phyloP scores from a whole-genome alignment of 2,797 vertebrate species.

The Pachyuromys duprasi region DNA sequence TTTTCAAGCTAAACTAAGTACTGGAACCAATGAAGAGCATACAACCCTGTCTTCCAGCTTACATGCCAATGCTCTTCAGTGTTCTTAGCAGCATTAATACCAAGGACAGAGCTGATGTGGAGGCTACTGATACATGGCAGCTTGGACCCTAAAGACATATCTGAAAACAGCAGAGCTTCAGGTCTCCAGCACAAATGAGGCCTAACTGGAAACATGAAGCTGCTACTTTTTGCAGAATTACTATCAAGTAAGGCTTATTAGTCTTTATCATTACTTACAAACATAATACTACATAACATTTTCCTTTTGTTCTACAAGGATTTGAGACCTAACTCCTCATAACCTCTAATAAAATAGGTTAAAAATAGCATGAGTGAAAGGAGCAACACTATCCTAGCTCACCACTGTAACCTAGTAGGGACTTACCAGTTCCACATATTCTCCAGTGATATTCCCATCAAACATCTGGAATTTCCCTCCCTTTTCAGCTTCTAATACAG shows the following conservation, averaged over 20 bases:
- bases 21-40: neutral
- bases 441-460: constrained; percentile 82
- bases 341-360: neutral
- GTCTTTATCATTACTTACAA: neutral
- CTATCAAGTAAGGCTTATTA: neutral
- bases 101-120: neutral
- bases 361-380: neutral
- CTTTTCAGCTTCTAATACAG: constrained; percentile 85
- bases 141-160: neutral
- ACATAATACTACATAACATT: neutral
- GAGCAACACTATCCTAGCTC: neutral
- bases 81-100: neutral
- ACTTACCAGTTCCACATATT: constrained; percentile 86
- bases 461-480: constrained; percentile 87
- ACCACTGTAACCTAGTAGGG: neutral
- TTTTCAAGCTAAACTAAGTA: constrained; percentile 5
- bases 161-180: neutral
- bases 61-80: neutral
- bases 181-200: neutral
- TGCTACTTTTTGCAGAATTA: neutral
- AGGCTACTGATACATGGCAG: neutral
- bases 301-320: constrained; percentile 36
- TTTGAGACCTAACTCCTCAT: neutral
- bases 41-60: neutral
- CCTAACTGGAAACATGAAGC: no score